Evolutionary conservation across 2,888 invertebrate genomes (phyloP), one percentile per base, ranked within the genome.

Genomic region (Quadriops clusia): DNA sequence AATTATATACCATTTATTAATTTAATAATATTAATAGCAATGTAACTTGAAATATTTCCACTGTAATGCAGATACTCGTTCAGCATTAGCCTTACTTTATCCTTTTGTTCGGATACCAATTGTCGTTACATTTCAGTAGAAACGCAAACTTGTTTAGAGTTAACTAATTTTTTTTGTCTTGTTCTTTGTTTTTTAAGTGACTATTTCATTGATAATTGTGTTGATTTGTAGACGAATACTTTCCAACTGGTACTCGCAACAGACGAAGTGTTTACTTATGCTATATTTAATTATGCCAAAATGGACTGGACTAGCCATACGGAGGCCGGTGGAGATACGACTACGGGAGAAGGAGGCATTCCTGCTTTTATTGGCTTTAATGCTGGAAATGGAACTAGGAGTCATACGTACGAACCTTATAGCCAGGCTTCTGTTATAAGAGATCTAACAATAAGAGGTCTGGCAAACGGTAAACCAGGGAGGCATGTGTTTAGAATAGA

Each of bases 301-400:
- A 74, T 97, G 36, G 80, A 78, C 48, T 95, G 94, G 90, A 84
- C 83, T 7, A 77, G 82, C 7, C 86, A 89, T 49, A 89, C 91
- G 0, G 87, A 89, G 57, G 90, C 90, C 34, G 85, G 87, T 33
- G 89, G 86, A 41, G 89, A 89, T 55, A 84, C 87, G 10, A 78
- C 79, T 2, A 74, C 72, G 9, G 91, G 91, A 28, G 84, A 84
- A 54, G 87, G 87, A 28, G 90, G 90, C 51, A 72, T 74, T 2
- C 83, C 89, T 0, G 90, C 90, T 46, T 90, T 70, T 53, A 84
- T 90, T 50, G 95, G 95, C 22, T 95, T 97, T 58, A 97, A 97
- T 58, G 95, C 85, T 31, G 97, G 97, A 29, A 90, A 94, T 53
- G 91, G 90, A 10, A 91, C 91, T 0, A 76, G 79, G 53, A 76